These are phyloP conservation scores for Passer domesticus DNA, from an alignment of 2,113 vertebrate species.

Conservation along the genomic window DNA sequence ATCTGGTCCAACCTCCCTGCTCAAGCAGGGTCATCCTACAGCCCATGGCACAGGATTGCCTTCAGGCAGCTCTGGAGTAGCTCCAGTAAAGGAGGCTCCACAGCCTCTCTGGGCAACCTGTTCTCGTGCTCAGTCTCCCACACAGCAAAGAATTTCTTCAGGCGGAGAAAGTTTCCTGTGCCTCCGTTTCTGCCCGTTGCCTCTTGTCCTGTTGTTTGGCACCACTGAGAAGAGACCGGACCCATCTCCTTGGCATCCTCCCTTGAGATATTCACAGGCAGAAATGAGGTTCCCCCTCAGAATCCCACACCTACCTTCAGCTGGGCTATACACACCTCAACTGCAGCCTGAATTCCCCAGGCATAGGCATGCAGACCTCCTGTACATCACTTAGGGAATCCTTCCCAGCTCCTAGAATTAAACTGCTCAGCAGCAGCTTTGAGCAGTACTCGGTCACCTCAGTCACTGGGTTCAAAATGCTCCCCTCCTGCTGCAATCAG, in stretches of 20 bases:
- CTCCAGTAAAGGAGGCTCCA: background rate
- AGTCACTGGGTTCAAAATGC: background rate
- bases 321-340: background rate
- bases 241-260: background rate
- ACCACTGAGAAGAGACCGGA: background rate
- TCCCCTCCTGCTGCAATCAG: background rate
- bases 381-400: background rate
- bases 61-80: background rate
- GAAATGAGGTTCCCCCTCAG: background rate
- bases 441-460: background rate
- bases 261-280: background rate
- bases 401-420: background rate
- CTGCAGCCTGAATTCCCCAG: background rate
- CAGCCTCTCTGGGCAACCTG: background rate
- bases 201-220: background rate
- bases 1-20: background rate
- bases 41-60: background rate
- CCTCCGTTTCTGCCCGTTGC: background rate
- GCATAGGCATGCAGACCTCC: background rate
- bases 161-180: background rate
- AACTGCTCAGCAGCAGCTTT: background rate
- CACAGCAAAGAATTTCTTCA: background rate
- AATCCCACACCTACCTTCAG: background rate
- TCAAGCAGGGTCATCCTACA: background rate
- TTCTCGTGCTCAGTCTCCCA: background rate